A percentile compares a stretch with the other conserved stretches of the same genome.
Evolutionary conservation across 2,113 vertebrate genomes (phyloP).

Genomic region (Micromys minutus): DNA sequence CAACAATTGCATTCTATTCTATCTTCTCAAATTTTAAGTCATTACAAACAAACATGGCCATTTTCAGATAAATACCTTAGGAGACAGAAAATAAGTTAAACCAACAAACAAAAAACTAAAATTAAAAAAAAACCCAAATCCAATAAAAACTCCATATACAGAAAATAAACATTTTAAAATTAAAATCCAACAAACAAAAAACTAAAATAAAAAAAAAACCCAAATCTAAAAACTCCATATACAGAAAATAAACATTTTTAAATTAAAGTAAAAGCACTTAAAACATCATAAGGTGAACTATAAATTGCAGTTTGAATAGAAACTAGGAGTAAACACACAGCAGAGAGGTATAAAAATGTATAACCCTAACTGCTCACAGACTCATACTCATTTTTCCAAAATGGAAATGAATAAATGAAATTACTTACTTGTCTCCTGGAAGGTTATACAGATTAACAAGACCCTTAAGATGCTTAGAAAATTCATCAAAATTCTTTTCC

Average conservation of each 20-base stretch:
- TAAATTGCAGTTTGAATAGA: neutral
- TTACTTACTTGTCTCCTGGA: constrained; percentile 96
- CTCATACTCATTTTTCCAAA: constrained; percentile 22
- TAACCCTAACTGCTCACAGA: constrained; percentile 11
- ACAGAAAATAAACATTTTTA: neutral
- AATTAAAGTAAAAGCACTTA: neutral
- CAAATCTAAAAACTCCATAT: neutral
- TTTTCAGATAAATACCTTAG: constrained; percentile 31
- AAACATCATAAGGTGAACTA: constrained; percentile 34
- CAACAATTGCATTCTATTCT: neutral
- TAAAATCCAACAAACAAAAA: neutral
- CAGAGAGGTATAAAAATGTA: constrained; percentile 43
- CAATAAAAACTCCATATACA: neutral
- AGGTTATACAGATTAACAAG: constrained; percentile 98
- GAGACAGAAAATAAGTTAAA: neutral
- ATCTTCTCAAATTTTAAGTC: constrained; percentile 23
- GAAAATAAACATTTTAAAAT: neutral
- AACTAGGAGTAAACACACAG: constrained; percentile 26
- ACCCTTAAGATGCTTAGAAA: constrained; percentile 97
- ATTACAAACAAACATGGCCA: neutral
- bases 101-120: too few species aligned
- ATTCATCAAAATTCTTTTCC: constrained; percentile 99
- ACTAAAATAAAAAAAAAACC: too few species aligned
- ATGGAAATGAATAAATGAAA: neutral
- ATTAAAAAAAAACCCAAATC: neutral